Evolutionary conservation across 2,113 vertebrate species (phyloP).

Genomic region (Corynorhinus townsendii): DNA sequence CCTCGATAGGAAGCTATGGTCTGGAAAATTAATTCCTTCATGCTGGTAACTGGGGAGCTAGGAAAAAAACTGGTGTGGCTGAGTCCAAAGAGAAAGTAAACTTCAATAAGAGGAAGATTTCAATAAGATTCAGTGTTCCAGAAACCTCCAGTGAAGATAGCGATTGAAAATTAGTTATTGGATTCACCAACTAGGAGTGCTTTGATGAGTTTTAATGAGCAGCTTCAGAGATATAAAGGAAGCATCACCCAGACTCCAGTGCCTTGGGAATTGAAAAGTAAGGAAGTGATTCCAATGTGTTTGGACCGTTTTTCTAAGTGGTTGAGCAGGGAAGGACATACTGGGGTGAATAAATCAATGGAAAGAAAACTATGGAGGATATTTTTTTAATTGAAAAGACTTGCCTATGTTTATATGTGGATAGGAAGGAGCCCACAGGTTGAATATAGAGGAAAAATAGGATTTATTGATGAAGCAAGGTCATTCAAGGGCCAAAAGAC

Average conservation of each 20-base stretch:
- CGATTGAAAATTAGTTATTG: slow-evolving; percentile 47
- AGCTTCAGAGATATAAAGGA: slow-evolving; percentile 37
- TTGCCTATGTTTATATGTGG: background rate
- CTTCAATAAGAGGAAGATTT: slow-evolving; percentile 18
- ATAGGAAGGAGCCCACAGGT: background rate
- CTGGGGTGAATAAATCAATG: background rate
- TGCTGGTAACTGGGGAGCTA: background rate
- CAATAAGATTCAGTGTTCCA: slow-evolving; percentile 56
- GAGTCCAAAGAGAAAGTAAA: slow-evolving; percentile 17
- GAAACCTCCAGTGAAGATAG: slow-evolving; percentile 41
- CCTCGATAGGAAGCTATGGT: background rate
- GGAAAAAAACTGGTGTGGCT: background rate
- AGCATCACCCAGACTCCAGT: background rate
- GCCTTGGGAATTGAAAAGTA: background rate
- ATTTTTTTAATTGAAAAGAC: background rate
- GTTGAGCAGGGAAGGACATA: background rate
- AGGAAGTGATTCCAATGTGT: background rate
- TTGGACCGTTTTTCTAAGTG: background rate
- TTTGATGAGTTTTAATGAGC: slow-evolving; percentile 51
- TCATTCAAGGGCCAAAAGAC: background rate
- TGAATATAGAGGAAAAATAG: background rate
- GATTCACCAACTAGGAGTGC: slow-evolving; percentile 28
- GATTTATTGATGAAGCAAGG: background rate
- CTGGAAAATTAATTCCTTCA: slow-evolving; percentile 44
- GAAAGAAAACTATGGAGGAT: background rate